A percentile compares a stretch with the other conserved stretches of the same genome.
Evolutionary conservation across 2,113 vertebrate genomes (phyloP).

Genomic region (Onychorhynchus coronatus): DNA sequence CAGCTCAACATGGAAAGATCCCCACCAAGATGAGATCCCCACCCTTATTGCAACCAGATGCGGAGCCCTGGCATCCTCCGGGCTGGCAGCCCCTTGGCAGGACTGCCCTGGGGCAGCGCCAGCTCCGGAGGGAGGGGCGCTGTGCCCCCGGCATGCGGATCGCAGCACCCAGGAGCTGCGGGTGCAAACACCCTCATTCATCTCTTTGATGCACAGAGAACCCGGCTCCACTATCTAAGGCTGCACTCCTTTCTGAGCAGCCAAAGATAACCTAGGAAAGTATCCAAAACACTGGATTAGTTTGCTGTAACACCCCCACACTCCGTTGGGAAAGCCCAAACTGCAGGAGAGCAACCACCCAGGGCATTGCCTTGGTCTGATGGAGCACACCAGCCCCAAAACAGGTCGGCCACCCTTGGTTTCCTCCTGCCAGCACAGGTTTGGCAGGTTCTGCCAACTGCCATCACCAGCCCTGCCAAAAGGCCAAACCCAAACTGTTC

Average conservation of each 20-base stretch:
- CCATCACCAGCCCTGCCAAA: neutral
- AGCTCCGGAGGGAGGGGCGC: rapidly evolving
- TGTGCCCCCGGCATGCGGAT: neutral
- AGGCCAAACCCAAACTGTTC: neutral
- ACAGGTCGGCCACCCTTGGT: neutral
- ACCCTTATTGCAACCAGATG: slow-evolving; percentile 44
- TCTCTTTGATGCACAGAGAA: neutral
- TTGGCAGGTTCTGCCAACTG: neutral
- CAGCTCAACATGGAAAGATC: slow-evolving; percentile 13
- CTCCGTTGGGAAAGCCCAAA: neutral
- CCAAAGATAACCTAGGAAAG: neutral
- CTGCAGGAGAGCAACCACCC: neutral
- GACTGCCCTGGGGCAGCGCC: neutral
- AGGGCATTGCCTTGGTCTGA: neutral
- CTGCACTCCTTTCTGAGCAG: neutral
- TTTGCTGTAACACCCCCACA: rapidly evolving
- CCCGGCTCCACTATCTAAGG: neutral
- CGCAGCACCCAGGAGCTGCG: neutral
- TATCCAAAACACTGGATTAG: neutral
- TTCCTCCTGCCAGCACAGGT: slow-evolving; percentile 7
- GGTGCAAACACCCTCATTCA: neutral
- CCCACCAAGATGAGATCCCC: neutral
- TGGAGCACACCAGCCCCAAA: neutral
- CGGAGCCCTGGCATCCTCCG: neutral
- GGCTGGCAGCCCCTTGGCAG: neutral